Conservation (phyloP, 2,113 vertebrate species). For the Bostrychus sinensis region DNA sequence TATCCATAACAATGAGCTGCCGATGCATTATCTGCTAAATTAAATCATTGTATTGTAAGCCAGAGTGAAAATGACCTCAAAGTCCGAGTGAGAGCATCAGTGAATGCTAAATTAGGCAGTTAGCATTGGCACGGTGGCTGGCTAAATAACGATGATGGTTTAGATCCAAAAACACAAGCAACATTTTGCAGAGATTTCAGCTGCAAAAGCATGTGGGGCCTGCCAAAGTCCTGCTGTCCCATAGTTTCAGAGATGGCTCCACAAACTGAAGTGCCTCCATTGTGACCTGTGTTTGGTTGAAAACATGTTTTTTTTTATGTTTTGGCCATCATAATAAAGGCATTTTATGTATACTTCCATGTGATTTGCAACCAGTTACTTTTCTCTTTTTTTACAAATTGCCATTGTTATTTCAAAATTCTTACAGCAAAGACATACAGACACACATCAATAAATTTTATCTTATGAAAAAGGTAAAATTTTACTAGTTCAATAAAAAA, state of each 20-base stretch:
- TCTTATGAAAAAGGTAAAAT: too few species aligned
- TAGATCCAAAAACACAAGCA: conserved; percentile 61
- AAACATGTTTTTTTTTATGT: too few species aligned
- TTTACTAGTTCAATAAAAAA: too few species aligned
- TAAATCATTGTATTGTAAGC: conserved; percentile 59
- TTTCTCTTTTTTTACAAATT: too few species aligned
- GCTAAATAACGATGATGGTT: conserved; percentile 68
- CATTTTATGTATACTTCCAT: too few species aligned
- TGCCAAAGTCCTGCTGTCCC: conserved; percentile 51
- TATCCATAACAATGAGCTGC: conserved; percentile 53
- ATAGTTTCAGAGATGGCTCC: conserved; percentile 35
- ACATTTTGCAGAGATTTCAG: conserved; percentile 63
- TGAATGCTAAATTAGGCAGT: conserved; percentile 70
- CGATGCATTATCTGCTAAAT: conserved; percentile 61
- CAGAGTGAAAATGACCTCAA: conserved; percentile 68
- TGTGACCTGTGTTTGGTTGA: too few species aligned
- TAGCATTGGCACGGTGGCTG: conserved; percentile 59
- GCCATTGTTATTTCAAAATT: too few species aligned
- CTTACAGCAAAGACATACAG: too few species aligned
- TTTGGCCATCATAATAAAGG: too few species aligned
- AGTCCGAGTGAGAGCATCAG: conserved; percentile 55
- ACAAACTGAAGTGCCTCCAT: conserved; percentile 8
- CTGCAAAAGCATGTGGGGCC: conserved; percentile 39
- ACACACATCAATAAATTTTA: too few species aligned
- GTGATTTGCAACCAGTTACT: too few species aligned